phyloP scores from a whole-genome alignment of 2,888 invertebrate genomes.

The Peribatodes rhomboidaria region DNA sequence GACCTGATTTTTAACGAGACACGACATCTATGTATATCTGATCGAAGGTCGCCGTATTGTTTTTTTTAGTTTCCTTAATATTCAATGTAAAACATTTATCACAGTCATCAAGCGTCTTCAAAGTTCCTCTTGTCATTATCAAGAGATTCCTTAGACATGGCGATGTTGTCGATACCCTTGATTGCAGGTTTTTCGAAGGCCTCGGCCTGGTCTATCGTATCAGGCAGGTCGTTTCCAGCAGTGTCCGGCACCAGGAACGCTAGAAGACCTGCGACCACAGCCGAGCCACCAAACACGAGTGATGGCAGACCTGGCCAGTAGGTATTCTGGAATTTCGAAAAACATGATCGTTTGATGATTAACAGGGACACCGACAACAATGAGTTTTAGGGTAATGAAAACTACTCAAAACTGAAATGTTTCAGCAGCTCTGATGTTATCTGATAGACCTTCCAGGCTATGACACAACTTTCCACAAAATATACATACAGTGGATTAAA shows the following conservation, averaged over 20 bases:
- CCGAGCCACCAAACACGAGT: constrained; percentile 64
- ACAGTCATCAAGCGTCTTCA: constrained; percentile 5
- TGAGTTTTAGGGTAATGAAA: too few relatives aligned
- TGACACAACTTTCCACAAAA: too few relatives aligned
- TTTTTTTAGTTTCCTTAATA: too few relatives aligned
- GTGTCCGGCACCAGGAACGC: constrained; percentile 72
- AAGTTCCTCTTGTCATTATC: constrained; percentile 32
- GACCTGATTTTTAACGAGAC: too few relatives aligned
- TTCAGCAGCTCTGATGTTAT: too few relatives aligned
- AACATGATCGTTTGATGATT: not conserved
- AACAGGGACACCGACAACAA: not conserved
- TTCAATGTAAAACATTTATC: not conserved
- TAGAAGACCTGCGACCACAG: constrained; percentile 65
- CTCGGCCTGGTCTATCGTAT: constrained; percentile 73
- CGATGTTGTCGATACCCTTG: constrained; percentile 36
- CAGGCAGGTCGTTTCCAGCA: constrained; percentile 66
- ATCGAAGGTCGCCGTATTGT: too few relatives aligned
- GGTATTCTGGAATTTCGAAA: constrained; percentile 59
- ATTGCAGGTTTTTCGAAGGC: constrained; percentile 55
- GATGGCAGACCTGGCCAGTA: constrained; percentile 76
- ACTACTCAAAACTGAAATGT: too few relatives aligned
- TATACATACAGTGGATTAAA: too few relatives aligned
- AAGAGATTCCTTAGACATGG: constrained; percentile 39
- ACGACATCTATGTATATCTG: too few relatives aligned
- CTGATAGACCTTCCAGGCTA: too few relatives aligned